A percentile compares a stretch with the other conserved stretches of the same genome.
Evolutionary conservation across 2,797 vertebrate species (phyloP).

Genomic region (Gymnocypris eckloni): DNA sequence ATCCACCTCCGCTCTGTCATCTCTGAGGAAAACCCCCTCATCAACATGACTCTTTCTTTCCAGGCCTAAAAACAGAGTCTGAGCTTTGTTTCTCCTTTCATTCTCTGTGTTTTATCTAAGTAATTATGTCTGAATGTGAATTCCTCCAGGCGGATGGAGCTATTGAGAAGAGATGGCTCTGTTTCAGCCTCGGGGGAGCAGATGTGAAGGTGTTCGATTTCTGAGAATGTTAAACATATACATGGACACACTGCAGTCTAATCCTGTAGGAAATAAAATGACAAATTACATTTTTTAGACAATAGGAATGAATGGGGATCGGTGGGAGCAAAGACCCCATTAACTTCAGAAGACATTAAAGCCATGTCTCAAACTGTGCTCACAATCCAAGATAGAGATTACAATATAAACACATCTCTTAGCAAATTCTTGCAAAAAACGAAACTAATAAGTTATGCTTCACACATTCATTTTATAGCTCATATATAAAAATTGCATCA

Average conservation of each 20-base stretch:
- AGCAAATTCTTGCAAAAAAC: not conserved
- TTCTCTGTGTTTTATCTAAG: constrained; percentile 73
- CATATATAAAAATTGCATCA: too few species aligned
- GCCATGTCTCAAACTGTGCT: not conserved
- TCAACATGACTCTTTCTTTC: constrained; percentile 71
- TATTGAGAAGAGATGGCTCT: constrained; percentile 65
- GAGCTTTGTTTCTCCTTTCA: constrained; percentile 75
- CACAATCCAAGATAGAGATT: not conserved
- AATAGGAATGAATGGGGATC: not conserved
- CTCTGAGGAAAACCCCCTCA: constrained; percentile 80
- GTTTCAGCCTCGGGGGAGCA: constrained; percentile 49
- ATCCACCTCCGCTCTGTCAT: constrained; percentile 76
- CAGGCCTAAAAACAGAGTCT: constrained; percentile 68
- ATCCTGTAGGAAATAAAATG: not conserved
- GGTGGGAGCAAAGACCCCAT: not conserved
- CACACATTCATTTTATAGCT: not conserved
- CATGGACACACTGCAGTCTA: not conserved
- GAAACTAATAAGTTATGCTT: not conserved
- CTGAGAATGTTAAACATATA: constrained; percentile 38
- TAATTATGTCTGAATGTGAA: constrained; percentile 79
- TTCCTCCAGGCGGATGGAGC: constrained; percentile 67
- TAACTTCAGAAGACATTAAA: not conserved
- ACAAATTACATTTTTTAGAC: not conserved
- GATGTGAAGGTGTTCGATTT: constrained; percentile 72
- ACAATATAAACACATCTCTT: not conserved